Conservation (phyloP, 2,888 invertebrate genomes). For the Tinea semifulvella region DNA sequence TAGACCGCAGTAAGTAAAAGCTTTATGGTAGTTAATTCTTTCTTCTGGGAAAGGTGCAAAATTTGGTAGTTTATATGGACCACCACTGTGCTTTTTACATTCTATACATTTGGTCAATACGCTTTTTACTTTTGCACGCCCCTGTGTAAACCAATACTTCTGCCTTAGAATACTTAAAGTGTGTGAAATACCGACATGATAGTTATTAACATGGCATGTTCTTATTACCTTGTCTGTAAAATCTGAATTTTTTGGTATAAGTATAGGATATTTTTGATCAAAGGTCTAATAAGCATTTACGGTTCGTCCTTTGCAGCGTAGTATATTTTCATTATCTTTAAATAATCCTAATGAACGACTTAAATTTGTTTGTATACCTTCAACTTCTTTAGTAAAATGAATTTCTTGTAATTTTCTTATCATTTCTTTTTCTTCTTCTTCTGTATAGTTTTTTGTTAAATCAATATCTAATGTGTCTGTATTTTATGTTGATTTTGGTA, state of each 20-base stretch:
- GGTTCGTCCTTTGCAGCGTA: constrained; percentile 19
- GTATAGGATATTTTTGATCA: constrained; percentile 16
- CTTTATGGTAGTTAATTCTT: not conserved
- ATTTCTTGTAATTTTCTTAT: constrained; percentile 14
- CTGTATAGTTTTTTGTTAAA: too few relatives aligned
- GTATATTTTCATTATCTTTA: constrained; percentile 16
- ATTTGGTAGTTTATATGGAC: constrained; percentile 22
- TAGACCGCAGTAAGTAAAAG: constrained; percentile 1
- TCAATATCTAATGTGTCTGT: too few relatives aligned
- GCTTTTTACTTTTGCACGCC: constrained; percentile 18
- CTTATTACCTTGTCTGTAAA: constrained; percentile 18
- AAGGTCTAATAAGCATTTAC: constrained; percentile 13
- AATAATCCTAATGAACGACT: constrained; percentile 17
- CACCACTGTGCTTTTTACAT: constrained; percentile 23
- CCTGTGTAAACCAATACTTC: constrained; percentile 21
- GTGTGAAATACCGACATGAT: constrained; percentile 20
- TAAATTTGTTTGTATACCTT: constrained; percentile 17
- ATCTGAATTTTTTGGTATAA: constrained; percentile 17
- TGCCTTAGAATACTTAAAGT: constrained; percentile 19
- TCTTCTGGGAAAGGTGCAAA: constrained; percentile 20
- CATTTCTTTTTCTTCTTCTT: too few relatives aligned
- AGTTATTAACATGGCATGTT: constrained; percentile 17
- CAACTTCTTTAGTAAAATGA: constrained; percentile 16
- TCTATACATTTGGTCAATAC: constrained; percentile 17
- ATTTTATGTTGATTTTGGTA: too few relatives aligned